A percentile compares a stretch with the other conserved stretches of the same genome.
These are phyloP conservation scores for Trialeurodes vaporariorum DNA, from an alignment of 1,140 invertebrate genomes.

Conservation along the genomic window DNA sequence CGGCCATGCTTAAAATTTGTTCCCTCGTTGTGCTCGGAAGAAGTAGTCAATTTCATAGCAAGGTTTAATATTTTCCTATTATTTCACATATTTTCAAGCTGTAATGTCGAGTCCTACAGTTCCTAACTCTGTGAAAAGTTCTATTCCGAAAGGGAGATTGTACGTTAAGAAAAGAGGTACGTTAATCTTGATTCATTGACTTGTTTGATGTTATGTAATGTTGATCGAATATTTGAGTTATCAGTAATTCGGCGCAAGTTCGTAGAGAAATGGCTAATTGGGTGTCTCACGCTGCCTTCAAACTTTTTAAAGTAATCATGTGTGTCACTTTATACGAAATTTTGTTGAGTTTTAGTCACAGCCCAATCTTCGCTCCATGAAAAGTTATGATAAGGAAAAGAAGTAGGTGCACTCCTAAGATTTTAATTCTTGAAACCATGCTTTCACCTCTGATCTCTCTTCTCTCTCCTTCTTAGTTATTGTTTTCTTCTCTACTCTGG, in stretches of 20 bases:
- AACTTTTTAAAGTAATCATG: neutral
- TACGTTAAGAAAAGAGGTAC: neutral
- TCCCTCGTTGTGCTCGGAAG: no score
- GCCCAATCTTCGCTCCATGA: neutral
- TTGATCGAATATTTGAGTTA: no score
- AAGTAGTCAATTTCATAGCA: no score
- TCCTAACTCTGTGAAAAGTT: neutral
- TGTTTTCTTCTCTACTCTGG: no score
- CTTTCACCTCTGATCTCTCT: no score
- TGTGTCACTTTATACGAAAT: neutral
- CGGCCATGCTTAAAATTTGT: neutral
- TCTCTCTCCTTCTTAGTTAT: no score
- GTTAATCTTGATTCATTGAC: no score
- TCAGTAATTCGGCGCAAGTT: no score
- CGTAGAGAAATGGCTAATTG: neutral
- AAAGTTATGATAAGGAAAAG: constrained; percentile 33
- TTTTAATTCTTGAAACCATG: no score
- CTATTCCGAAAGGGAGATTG: neutral
- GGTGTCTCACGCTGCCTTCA: neutral
- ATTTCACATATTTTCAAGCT: neutral
- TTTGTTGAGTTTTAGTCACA: neutral
- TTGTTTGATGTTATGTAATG: no score
- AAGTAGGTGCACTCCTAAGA: no score
- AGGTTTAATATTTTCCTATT: no score
- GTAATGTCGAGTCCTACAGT: neutral